Base-by-base conservation (phyloP, 1,140 invertebrate species). In the Leptinotarsa lineolata region DNA sequence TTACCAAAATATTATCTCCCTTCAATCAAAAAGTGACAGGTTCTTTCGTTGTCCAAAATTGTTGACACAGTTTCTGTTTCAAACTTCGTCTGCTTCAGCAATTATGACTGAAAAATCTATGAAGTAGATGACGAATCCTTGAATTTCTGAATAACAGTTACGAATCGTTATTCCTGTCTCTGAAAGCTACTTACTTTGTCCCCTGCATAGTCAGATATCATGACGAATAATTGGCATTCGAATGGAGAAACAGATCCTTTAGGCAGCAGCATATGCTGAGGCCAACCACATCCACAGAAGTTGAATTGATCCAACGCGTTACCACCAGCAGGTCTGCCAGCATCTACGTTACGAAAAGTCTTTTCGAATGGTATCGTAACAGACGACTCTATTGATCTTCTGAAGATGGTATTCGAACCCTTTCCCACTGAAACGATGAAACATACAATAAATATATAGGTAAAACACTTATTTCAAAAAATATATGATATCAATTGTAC, bases 281-380 rank as follows among this genome's bases (percentile, higher is more conserved):
- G 94, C 93, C 93, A 95, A 61, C 94, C 94, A 82, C 94, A 95
- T 44, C 94, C 93, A 83, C 94, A 95, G 87, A 92, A 93, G 82
- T 92, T 91, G 83, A 91, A 92, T 79, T 88, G 86, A 0, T 87
- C 86, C 54, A 89, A 86, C 2, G 85, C 82, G 2, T 87, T 80
- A 0, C 83, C 80, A 5, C 87, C 88, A 0, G 84, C 84, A 3
- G 90, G 89, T 0, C 90, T 70, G 30, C 30, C 30, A 39, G 30
- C 30, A 11, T 88, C 86, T 68, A 92, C 81, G 78, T 89, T 87
- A 13, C 91, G 87, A 89, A 92, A 92, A 1, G 90, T 90, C 4
- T 89, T 84, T 80, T 92, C 91, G 74, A 90, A 92, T 0, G 92
- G 91, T 74, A 93, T 92, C 1, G 92, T 93, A 3, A 94, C 89